Base-by-base conservation (phyloP, 1,140 invertebrate genomes). In the Calycopis cecrops region DNA sequence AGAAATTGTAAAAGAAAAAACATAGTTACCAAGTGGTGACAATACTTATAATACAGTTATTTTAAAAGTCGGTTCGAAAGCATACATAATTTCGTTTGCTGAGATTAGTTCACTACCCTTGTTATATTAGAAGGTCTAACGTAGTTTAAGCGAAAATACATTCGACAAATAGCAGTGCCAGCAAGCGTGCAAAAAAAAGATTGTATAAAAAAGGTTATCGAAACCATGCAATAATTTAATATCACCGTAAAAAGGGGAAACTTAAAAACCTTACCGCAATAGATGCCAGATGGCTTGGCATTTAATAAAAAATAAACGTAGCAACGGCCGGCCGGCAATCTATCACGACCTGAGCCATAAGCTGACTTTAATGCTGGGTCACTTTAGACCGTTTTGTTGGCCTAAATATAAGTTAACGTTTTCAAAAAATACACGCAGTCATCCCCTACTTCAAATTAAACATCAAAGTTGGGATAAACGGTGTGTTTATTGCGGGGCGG, bases 351-450 rank as follows among this genome's bases (percentile, higher is more conserved):
- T 71, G 65, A 80, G 73, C 79, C 74, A 80, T 85, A 82, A 85
- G 74, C 77, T 76, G 79, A 85, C 79, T 85, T 85, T 85, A 80
- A 85, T 85, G 79, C 77, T 80, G 70, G 81, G 79, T 85, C 79
- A 82, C 81, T 82, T 76, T 69, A 77, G 69, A 60, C 76, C 81
- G 79, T 79, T 85, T 85, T 81, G 81, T 79, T 80, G 76, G 75
- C 78, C 69, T 75, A 76, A 78, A 81, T 81, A 77, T 76, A 75
- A 76, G 74, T 73, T 82, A 79, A 69, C 66, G 68, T 73, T 75
- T 65, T 65, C 55, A 54, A 70, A 77, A 79, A 73, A 74, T 70
- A 72, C 68, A 71, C 69, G 69, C 62, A 79, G 69, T 84, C 76
- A 81, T 70, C 67, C 60, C 55, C 33, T 59, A 63, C 56, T 71